A percentile compares a stretch with the other conserved stretches of the same genome.
phyloP scores from a whole-genome alignment of 2,797 vertebrate genomes.

The Allobates femoralis region DNA sequence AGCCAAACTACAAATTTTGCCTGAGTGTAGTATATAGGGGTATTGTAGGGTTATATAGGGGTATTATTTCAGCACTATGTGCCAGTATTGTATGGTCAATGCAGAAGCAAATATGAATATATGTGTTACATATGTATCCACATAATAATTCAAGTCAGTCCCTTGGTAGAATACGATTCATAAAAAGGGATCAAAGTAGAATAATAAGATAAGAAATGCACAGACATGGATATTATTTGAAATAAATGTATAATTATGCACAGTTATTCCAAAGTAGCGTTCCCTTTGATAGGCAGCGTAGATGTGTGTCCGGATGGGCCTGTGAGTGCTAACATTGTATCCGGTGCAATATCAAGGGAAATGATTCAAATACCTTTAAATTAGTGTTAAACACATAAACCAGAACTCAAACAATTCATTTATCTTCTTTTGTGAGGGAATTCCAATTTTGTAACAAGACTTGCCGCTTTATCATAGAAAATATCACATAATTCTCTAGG shows the following conservation, averaged over 20 bases:
- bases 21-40: too few species aligned
- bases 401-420: slow-evolving; percentile 52
- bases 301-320: slow-evolving; percentile 3
- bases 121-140: neutral
- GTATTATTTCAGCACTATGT: too few species aligned
- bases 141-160: neutral
- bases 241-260: slow-evolving; percentile 36
- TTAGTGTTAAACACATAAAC: slow-evolving; percentile 53
- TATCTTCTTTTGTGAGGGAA: slow-evolving; percentile 48
- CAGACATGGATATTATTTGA: slow-evolving; percentile 21
- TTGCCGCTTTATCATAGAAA: slow-evolving; percentile 41
- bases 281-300: slow-evolving; percentile 14
- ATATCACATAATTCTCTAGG: slow-evolving; percentile 52
- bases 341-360: slow-evolving; percentile 48
- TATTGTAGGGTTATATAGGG: too few species aligned
- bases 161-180: neutral
- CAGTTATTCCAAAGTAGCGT: slow-evolving; percentile 15
- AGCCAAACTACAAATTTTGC: too few species aligned
- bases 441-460: slow-evolving; percentile 32
- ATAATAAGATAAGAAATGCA: slow-evolving; percentile 2
- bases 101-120: neutral
- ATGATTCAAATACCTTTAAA: slow-evolving; percentile 53
- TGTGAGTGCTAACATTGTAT: slow-evolving; percentile 17
- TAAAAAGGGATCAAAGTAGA: neutral
- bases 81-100: neutral